These are phyloP conservation scores for Triplophysa yarkandensis DNA, from an alignment of 2,797 vertebrate species.

Conservation along the genomic window DNA sequence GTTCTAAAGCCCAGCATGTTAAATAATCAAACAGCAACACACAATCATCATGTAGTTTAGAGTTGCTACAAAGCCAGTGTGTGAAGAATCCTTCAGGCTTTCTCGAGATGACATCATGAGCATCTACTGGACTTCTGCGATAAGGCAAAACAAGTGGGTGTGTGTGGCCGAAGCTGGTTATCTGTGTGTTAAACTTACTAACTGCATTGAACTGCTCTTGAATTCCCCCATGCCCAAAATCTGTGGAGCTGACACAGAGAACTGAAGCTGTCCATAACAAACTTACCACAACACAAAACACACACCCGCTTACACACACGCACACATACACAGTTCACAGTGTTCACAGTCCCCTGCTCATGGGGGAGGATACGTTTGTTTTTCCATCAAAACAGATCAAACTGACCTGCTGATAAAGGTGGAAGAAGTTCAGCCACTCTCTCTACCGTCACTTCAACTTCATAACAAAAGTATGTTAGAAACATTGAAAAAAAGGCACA, in stretches of 20 bases:
- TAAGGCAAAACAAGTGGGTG: slow-evolving; percentile 43
- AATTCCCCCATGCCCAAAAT: slow-evolving; percentile 5
- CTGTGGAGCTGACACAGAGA: slow-evolving; percentile 23
- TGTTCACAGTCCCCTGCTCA: slow-evolving; percentile 46
- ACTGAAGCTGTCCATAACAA: slow-evolving; percentile 32
- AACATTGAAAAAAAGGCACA: slow-evolving; percentile 64
- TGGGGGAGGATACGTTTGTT: slow-evolving; percentile 23
- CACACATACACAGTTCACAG: slow-evolving; percentile 58
- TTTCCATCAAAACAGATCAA: neutral
- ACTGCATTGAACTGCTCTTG: slow-evolving; percentile 9
- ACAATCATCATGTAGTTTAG: neutral
- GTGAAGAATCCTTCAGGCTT: slow-evolving; percentile 3
- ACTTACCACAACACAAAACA: slow-evolving; percentile 17
- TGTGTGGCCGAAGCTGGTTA: neutral
- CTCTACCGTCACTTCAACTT: slow-evolving; percentile 45
- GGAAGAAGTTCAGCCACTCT: neutral
- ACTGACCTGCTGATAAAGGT: slow-evolving; percentile 39
- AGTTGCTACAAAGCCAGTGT: slow-evolving; percentile 26
- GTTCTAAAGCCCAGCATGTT: neutral
- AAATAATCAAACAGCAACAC: slow-evolving; percentile 3
- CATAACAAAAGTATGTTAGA: slow-evolving; percentile 34
- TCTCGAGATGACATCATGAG: slow-evolving; percentile 8
- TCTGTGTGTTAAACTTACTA: slow-evolving; percentile 4
- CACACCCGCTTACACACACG: slow-evolving; percentile 29
- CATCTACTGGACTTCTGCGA: slow-evolving; percentile 14